Percentiles rank a stretch among this genome's conserved stretches.
Conservation (phyloP, 2,113 vertebrate genomes). For the Natator depressus region DNA sequence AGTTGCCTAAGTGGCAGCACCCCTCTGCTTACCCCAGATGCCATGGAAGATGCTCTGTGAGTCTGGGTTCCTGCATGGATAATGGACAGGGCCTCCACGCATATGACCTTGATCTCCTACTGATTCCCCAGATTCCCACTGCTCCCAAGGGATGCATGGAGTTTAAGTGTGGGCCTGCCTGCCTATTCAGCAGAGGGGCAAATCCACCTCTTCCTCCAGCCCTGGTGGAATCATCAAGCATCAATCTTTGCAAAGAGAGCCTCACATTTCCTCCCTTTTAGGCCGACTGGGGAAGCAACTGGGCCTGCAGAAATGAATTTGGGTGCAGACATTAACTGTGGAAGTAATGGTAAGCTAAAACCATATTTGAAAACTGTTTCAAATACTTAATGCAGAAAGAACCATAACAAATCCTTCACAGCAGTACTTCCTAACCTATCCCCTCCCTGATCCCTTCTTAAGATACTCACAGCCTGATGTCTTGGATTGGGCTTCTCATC, state of each 20-base stretch:
- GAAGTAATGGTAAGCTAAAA: not conserved
- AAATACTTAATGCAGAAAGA: not conserved
- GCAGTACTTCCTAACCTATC: not conserved
- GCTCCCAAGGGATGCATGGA: not conserved
- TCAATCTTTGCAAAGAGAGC: not conserved
- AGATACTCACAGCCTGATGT: not conserved
- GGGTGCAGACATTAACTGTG: not conserved
- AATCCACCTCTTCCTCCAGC: not conserved
- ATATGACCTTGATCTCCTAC: not conserved
- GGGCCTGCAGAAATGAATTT: not conserved
- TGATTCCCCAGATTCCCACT: not conserved
- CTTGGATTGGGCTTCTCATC: not conserved
- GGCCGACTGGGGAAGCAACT: not conserved
- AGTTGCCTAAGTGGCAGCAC: not conserved
- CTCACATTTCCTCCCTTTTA: not conserved
- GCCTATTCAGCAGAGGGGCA: not conserved
- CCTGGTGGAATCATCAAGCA: not conserved
- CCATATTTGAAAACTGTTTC: not conserved
- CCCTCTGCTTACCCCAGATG: not conserved
- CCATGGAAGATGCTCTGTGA: not conserved
- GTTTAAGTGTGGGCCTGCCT: rapidly evolving
- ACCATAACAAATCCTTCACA: not conserved
- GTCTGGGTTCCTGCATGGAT: not conserved
- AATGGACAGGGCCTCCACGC: rapidly evolving
- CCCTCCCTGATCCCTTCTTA: not conserved